Evolutionary conservation across 2,797 vertebrate species (phyloP), one percentile per base, ranked within the genome.

Genomic region (Acanthornis magna): DNA sequence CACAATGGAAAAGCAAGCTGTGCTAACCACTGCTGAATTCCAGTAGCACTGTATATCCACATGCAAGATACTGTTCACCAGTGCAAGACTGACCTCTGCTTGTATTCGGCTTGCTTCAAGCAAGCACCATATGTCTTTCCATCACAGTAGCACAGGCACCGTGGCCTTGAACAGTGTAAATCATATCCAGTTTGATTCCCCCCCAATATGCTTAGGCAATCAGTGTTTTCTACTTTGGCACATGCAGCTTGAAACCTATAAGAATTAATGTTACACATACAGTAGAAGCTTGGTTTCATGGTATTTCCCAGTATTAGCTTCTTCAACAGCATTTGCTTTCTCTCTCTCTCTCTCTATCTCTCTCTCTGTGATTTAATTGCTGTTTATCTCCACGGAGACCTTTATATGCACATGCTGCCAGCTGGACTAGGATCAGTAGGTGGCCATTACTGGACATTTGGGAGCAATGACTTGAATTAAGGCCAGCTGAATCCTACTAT

Each of bases 71-170:
- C 70, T 55, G 63, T 96, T 96, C 91, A 94, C 88, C 88, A 95
- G 89, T 86, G 94, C 94, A 96, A 95, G 95, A 96, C 95, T 96
- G 95, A 96, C 94, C 92, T 96, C 91, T 96, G 91, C 95, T 95
- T 97, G 95, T 72, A 76, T 92, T 89, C 53, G 0, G 65, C 54
- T 95, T 80, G 65, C 84, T 92, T 96, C 68, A 61, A 92, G 82
- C 80, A 81, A 86, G 63, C 54, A 86, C 93, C 92, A 93, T 93
- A 92, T 96, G 91, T 91, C 85, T 92, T 92, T 88, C 70, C 70
- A 93, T 79, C 88, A 93, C 91, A 77, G 93, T 65, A 89, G 76
- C 82, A 54, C 61, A 80, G 62, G 43, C 86, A 68, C 70, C 30
- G 61, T 83, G 89, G 91, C 65, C 95, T 91, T 88, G 72, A 95